These are phyloP conservation scores for Cephus rjabovi DNA, from an alignment of 2,888 invertebrate genomes.

Conservation along the genomic window DNA sequence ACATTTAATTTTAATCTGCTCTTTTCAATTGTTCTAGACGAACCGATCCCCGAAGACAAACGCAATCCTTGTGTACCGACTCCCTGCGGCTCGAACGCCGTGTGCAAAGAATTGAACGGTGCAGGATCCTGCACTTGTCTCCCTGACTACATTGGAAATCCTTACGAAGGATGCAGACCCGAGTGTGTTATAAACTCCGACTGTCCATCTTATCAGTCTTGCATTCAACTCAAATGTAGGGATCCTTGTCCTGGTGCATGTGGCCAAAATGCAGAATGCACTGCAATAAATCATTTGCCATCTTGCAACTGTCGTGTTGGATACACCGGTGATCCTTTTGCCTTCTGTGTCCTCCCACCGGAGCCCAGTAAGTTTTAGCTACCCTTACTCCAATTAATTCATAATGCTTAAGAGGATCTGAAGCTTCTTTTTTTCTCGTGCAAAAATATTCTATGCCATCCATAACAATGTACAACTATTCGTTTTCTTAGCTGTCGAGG, in stretches of 20 bases:
- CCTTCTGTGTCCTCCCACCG: slow-evolving; percentile 47
- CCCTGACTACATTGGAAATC: slow-evolving; percentile 76
- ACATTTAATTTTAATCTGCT: slow-evolving; percentile 10
- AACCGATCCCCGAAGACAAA: slow-evolving; percentile 24
- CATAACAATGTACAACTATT: not conserved
- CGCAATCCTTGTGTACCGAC: slow-evolving; percentile 78
- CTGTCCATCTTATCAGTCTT: slow-evolving; percentile 73
- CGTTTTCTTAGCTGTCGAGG: slow-evolving; percentile 37
- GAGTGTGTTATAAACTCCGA: slow-evolving; percentile 79
- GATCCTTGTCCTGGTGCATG: slow-evolving; percentile 74
- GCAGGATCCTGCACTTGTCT: slow-evolving; percentile 82
- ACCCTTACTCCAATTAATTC: not conserved
- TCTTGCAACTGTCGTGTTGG: slow-evolving; percentile 55
- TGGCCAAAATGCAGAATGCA: slow-evolving; percentile 64
- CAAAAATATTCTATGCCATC: not conserved
- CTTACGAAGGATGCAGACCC: slow-evolving; percentile 76
- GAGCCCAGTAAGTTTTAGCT: slow-evolving; percentile 35
- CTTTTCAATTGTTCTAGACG: slow-evolving; percentile 29
- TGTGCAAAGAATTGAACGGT: slow-evolving; percentile 81
- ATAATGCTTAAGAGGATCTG: not conserved
- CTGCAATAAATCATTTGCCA: slow-evolving; percentile 64
- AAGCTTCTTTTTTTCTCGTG: not conserved
- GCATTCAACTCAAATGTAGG: slow-evolving; percentile 73
- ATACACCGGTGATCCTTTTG: slow-evolving; percentile 64
- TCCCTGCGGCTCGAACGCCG: slow-evolving; percentile 84